Base-by-base conservation (phyloP, 2,113 vertebrate species). In the Neodon shergylaensis region DNA sequence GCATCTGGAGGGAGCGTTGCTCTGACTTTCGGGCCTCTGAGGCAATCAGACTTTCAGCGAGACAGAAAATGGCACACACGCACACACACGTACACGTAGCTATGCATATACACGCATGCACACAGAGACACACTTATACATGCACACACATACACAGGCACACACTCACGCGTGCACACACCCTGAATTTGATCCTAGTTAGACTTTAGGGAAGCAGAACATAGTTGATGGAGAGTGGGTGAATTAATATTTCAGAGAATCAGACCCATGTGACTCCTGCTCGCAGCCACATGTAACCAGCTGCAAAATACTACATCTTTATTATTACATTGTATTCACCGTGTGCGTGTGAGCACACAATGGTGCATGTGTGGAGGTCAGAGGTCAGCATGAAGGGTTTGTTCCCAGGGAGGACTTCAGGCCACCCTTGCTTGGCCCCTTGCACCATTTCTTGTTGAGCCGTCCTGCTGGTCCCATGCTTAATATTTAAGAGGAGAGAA, bases 41-140 rank as follows among this genome's bases (percentile, higher is more conserved):
- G 16, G 24, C 39, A 94, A 78, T 58, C 9, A 7, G 24, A 89
- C 89, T 91, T 93, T 93, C n/a, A 78, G 26, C 89, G 78, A n/a
- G 49, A 81, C 83, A 76, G 28, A 74, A 54, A 76, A 7, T 5
- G 47, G 12, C 54, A 58, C 19, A 26, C 36, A 58, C 11, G 8
- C 21, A 8, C 1, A 4, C n/a, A 42, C 54, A 63, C 13, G 19
- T n/a, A 9, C 22, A 16, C 2, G 33, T 13, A 33, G 16, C 4
- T 31, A 49, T 24, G 22, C n/a, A 74, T 22, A 22, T 9, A 21
- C 0, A 77, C 12, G 21, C 0, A 28, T 12, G 8, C 14, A 12
- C 10, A 31, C n/a, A 39, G 21, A 63, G 3, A 31, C 22, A n/a
- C 36, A 83, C 17, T 12, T 31, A 47, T 5, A 13, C 58, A 54